A percentile compares a stretch with the other conserved stretches of the same genome.
Conservation (phyloP, 2,113 vertebrate genomes). For the Setophaga petechia region DNA sequence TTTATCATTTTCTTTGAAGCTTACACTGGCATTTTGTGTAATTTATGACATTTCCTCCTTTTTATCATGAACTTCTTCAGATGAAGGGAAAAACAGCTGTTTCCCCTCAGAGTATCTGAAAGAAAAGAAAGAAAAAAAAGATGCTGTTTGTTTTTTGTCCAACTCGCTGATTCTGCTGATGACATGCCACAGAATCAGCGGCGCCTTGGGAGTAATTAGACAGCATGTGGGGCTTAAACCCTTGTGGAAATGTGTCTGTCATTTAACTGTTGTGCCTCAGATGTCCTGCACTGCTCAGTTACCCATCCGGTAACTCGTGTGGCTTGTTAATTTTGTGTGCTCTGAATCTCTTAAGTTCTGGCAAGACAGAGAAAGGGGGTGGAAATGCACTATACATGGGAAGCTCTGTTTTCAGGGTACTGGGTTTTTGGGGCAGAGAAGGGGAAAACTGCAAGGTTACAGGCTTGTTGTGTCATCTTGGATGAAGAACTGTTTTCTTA, state of each 20-base stretch:
- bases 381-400: neutral
- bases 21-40: slow-evolving; percentile 77
- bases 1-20: slow-evolving; percentile 82
- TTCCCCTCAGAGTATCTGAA: slow-evolving; percentile 69
- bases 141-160: slow-evolving; percentile 69
- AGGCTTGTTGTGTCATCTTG: neutral
- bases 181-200: slow-evolving; percentile 64
- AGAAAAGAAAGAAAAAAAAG: slow-evolving; percentile 65
- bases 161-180: slow-evolving; percentile 62
- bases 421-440: neutral
- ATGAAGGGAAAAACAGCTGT: slow-evolving; percentile 75
- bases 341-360: neutral
- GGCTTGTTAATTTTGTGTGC: slow-evolving; percentile 6
- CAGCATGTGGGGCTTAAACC: slow-evolving; percentile 62
- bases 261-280: slow-evolving; percentile 60
- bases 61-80: slow-evolving; percentile 74
- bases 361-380: neutral
- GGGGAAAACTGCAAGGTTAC: neutral
- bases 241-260: slow-evolving; percentile 56
- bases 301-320: slow-evolving; percentile 41
- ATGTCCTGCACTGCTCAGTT: slow-evolving; percentile 61
- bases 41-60: slow-evolving; percentile 79
- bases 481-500: neutral
- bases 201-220: slow-evolving; percentile 47
- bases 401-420: neutral